These are phyloP conservation scores for Agrotis ipsilon DNA, from an alignment of 2,888 invertebrate species.

Conservation along the genomic window DNA sequence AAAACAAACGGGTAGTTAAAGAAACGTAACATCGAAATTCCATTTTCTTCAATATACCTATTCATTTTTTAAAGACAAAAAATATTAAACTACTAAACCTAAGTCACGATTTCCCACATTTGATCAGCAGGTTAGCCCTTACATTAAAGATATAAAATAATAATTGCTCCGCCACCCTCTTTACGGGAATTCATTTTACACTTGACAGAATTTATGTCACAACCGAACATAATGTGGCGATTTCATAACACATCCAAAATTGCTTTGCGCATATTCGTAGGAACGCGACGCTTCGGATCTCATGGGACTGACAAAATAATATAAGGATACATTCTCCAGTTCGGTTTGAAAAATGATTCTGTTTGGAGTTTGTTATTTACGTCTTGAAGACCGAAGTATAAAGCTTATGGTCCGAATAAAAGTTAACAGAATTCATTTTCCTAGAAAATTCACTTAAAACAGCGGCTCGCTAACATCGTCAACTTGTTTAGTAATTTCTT, in stretches of 20 bases:
- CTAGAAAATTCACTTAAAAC: constrained; percentile 44
- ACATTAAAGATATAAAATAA: constrained; percentile 35
- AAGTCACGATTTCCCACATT: neutral
- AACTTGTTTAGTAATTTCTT: constrained; percentile 50
- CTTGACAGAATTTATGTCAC: constrained; percentile 47
- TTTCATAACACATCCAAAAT: constrained; percentile 52
- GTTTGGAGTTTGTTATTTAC: constrained; percentile 34
- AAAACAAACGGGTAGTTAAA: constrained; percentile 24
- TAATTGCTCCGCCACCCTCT: constrained; percentile 22
- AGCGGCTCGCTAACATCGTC: constrained; percentile 44
- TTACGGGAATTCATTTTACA: constrained; percentile 43
- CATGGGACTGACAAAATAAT: constrained; percentile 52
- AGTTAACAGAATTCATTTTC: constrained; percentile 49
- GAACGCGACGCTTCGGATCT: constrained; percentile 33
- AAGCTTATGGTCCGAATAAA: constrained; percentile 42
- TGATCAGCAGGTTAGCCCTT: constrained; percentile 2
- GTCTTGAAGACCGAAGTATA: constrained; percentile 12
- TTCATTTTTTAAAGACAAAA: neutral
- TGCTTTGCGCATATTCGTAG: constrained; percentile 46
- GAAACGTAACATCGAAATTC: too few species aligned
- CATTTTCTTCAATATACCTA: too few species aligned
- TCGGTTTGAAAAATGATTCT: constrained; percentile 43
- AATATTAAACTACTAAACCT: neutral
- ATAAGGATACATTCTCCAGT: constrained; percentile 37
- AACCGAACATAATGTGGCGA: constrained; percentile 37